Percentiles rank a stretch among this genome's conserved stretches.
These are phyloP conservation scores for Nannoperca australis DNA, from an alignment of 2,797 vertebrate species.

Conservation along the genomic window DNA sequence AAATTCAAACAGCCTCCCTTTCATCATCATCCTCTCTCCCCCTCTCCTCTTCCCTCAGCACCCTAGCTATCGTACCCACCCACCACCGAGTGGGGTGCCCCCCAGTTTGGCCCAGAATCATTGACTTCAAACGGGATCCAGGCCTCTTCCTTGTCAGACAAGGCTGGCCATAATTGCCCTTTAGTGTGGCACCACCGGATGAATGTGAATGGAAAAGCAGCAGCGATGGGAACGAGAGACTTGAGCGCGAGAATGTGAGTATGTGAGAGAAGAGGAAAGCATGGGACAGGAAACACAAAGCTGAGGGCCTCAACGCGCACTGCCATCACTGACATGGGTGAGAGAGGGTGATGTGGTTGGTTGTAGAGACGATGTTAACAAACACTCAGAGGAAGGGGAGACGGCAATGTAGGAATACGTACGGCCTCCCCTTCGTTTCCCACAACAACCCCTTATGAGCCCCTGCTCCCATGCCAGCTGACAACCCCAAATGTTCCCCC, in stretches of 20 bases:
- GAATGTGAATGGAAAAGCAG: conserved; percentile 77
- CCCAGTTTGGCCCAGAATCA: conserved; percentile 48
- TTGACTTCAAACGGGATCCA: conserved; percentile 65
- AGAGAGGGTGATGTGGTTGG: conserved; percentile 34
- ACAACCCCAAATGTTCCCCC: conserved; percentile 42
- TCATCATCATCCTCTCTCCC: conserved; percentile 8
- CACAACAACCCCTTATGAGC: conserved; percentile 25
- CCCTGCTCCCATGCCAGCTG: conserved; percentile 46
- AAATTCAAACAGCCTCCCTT: conserved; percentile 27
- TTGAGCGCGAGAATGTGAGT: conserved; percentile 49
- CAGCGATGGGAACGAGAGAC: conserved; percentile 50
- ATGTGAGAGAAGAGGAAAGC: conserved; percentile 36
- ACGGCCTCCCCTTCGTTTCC: conserved; percentile 30
- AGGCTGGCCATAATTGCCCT: conserved; percentile 71
- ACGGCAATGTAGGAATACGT: conserved; percentile 18
- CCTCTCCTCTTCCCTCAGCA: conserved; percentile 19
- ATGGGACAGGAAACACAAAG: conserved; percentile 41
- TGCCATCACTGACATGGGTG: conserved; percentile 52
- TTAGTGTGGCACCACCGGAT: conserved; percentile 67
- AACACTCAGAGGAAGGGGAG: conserved; percentile 55
- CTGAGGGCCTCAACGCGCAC: conserved; percentile 39
- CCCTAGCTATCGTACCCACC: conserved; percentile 11
- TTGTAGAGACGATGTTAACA: conserved; percentile 62
- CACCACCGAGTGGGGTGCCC: conserved; percentile 16
- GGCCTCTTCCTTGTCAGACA: conserved; percentile 81